phyloP scores from a whole-genome alignment of 2,888 invertebrate species.

The Synanthedon tipuliformis region DNA sequence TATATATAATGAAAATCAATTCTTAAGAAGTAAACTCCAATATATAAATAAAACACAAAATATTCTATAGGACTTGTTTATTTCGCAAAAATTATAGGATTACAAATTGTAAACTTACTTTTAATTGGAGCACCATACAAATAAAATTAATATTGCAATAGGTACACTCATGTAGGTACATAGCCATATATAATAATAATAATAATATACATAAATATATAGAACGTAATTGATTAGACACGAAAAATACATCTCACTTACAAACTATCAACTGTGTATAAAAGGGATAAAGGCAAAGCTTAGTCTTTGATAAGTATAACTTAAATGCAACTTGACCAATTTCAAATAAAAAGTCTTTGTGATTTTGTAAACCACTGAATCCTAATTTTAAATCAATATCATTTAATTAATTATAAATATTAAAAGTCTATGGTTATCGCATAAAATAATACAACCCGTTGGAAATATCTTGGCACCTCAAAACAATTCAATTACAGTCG shows the following conservation, averaged over 20 bases:
- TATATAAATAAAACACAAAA: too few species aligned
- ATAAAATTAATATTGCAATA: slow-evolving; percentile 47
- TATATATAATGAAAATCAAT: too few species aligned
- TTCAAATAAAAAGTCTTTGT: background rate
- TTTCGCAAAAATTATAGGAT: slow-evolving; percentile 57
- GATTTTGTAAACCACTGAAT: too few species aligned
- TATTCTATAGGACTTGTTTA: slow-evolving; percentile 45
- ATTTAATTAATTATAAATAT: too few species aligned
- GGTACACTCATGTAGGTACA: background rate
- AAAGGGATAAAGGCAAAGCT: slow-evolving; percentile 42
- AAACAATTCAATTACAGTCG: too few species aligned
- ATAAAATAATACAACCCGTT: too few species aligned
- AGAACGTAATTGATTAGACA: background rate
- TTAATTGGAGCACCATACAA: slow-evolving; percentile 63
- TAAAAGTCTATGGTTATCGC: too few species aligned
- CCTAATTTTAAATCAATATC: too few species aligned
- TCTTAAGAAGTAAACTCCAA: too few species aligned
- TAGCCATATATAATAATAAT: background rate
- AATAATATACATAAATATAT: background rate
- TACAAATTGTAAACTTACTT: slow-evolving; percentile 57
- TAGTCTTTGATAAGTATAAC: slow-evolving; percentile 20
- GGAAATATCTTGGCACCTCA: too few species aligned
- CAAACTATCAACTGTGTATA: slow-evolving; percentile 29
- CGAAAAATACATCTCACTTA: slow-evolving; percentile 38
- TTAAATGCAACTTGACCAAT: background rate